These are phyloP conservation scores for Tillus elongatus DNA, from an alignment of 2,888 invertebrate genomes.

Conservation along the genomic window DNA sequence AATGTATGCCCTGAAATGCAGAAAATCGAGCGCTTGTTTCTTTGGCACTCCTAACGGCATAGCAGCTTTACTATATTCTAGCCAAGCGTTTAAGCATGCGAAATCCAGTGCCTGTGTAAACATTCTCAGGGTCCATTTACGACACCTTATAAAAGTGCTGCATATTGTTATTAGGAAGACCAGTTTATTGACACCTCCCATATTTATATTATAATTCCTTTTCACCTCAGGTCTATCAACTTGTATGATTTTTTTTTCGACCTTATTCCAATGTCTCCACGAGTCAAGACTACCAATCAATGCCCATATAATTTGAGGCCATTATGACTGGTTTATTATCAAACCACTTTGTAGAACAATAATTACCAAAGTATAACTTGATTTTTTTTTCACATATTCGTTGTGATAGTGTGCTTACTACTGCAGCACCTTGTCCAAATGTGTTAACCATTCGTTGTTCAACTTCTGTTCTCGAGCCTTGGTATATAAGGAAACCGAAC, in stretches of 20 bases:
- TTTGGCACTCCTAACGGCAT: slow-evolving; percentile 10
- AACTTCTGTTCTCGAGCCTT: slow-evolving; percentile 23
- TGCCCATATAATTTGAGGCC: slow-evolving; percentile 22
- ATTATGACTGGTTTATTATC: slow-evolving; percentile 23
- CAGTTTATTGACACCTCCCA: slow-evolving; percentile 28
- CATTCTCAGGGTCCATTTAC: slow-evolving; percentile 20
- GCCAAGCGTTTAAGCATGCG: slow-evolving; percentile 14
- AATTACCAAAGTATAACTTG: slow-evolving; percentile 18
- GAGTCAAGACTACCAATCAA: slow-evolving; percentile 20
- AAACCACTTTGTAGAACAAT: slow-evolving; percentile 10
- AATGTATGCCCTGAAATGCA: slow-evolving; percentile 15
- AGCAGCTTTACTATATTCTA: too few relatives aligned
- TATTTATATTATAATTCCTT: slow-evolving; percentile 22
- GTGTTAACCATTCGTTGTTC: slow-evolving; percentile 16
- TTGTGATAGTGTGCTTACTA: slow-evolving; percentile 17
- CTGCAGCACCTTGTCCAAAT: slow-evolving; percentile 17
- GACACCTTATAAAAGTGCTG: slow-evolving; percentile 21
- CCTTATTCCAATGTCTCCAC: slow-evolving; percentile 23
- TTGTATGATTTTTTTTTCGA: slow-evolving; percentile 17
- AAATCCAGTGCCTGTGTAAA: slow-evolving; percentile 18
- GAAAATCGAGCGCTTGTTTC: slow-evolving; percentile 15
- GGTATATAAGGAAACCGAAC: slow-evolving; percentile 30
- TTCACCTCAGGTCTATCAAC: too few relatives aligned
- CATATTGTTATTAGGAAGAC: slow-evolving; percentile 26
- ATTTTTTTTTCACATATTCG: slow-evolving; percentile 11